Evolutionary conservation across 2,888 invertebrate genomes (phyloP).

Genomic region (Diarsia brunnea): DNA sequence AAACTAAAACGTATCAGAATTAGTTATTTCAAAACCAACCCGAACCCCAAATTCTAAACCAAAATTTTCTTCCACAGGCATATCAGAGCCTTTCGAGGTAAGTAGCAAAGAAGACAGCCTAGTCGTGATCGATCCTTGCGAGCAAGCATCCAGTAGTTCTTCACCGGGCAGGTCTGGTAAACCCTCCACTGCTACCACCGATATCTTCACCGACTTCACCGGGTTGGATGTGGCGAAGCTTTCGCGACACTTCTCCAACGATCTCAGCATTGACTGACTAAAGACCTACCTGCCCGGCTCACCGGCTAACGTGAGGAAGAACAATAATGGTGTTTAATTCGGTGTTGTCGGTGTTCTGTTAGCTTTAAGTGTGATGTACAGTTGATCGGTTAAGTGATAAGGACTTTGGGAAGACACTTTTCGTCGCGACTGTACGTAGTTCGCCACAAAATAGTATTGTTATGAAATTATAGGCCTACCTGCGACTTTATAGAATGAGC

Average conservation of each 20-base stretch:
- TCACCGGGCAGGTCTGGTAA: constrained; percentile 72
- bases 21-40: background rate
- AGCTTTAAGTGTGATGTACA: constrained; percentile 60
- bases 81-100: constrained; percentile 88
- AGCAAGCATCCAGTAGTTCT: constrained; percentile 77
- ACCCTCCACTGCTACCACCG: constrained; percentile 79
- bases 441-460: constrained; percentile 56
- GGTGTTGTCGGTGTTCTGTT: constrained; percentile 40
- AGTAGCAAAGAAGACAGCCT: constrained; percentile 84
- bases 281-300: constrained; percentile 86
- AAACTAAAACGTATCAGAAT: background rate
- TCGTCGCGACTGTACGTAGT: constrained; percentile 22
- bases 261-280: constrained; percentile 90
- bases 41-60: constrained; percentile 8
- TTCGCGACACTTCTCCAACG: constrained; percentile 88
- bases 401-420: constrained; percentile 18
- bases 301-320: constrained; percentile 78
- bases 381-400: constrained; percentile 27
- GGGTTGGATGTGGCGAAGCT: constrained; percentile 87
- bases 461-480: constrained; percentile 44
- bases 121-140: constrained; percentile 74
- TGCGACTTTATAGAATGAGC: constrained; percentile 14
- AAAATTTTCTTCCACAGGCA: constrained; percentile 74
- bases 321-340: constrained; percentile 55
- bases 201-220: constrained; percentile 88